phyloP scores from a whole-genome alignment of 2,113 vertebrate species.

The Thinocorus orbignyianus region DNA sequence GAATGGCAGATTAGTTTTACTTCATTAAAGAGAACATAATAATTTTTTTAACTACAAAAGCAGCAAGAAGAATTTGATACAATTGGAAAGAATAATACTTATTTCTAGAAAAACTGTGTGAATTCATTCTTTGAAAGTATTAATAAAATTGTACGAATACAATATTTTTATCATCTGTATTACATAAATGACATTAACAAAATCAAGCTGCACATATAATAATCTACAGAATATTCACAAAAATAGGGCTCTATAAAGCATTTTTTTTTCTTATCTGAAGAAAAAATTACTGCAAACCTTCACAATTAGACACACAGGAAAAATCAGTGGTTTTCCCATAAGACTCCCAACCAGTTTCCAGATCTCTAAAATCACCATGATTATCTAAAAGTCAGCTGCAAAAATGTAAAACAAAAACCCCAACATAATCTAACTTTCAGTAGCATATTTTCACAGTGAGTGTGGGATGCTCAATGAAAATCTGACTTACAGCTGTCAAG shows the following conservation, averaged over 20 bases:
- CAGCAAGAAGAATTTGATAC: neutral
- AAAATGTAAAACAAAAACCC: neutral
- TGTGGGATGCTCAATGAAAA: neutral
- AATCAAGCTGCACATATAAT: neutral
- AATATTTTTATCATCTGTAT: neutral
- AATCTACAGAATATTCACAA: neutral
- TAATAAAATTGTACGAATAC: neutral
- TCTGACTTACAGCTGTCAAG: neutral
- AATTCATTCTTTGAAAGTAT: neutral
- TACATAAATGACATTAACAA: neutral
- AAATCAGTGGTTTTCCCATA: neutral
- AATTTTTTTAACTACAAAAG: neutral
- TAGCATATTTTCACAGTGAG: neutral
- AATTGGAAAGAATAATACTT: neutral
- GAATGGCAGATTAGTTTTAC: slow-evolving; percentile 20
- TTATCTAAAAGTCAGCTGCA: neutral
- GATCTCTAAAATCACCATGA: neutral
- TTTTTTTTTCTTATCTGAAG: neutral
- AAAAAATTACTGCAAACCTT: neutral
- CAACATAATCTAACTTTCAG: neutral
- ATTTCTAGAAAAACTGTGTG: neutral
- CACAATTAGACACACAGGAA: neutral
- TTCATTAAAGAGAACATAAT: neutral
- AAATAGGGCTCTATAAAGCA: neutral
- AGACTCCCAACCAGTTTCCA: neutral